Evolutionary conservation across 2,888 invertebrate genomes (phyloP).

Genomic region (Panopea generosa): DNA sequence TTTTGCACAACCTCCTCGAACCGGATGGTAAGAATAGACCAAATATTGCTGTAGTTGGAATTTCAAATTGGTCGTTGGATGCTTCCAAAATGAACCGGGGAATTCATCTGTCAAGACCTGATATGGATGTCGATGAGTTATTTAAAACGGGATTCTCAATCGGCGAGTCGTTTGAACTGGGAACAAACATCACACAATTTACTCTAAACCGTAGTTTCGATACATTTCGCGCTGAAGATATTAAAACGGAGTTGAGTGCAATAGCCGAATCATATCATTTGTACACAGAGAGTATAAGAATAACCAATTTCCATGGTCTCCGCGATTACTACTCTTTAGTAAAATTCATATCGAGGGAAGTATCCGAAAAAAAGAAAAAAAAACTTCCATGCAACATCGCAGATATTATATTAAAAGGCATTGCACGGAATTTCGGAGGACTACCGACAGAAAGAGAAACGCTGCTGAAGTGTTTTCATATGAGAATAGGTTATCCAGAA

Average conservation of each 20-base stretch:
- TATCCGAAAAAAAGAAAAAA: neutral
- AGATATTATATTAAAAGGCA: conserved; percentile 55
- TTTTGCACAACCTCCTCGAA: conserved; percentile 73
- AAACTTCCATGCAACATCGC: conserved; percentile 12
- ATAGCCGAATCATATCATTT: conserved; percentile 42
- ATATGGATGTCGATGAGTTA: conserved; percentile 70
- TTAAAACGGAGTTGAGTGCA: conserved; percentile 12
- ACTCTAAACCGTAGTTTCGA: no score
- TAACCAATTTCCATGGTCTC: conserved; percentile 66
- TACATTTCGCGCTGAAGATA: neutral
- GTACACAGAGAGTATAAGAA: conserved; percentile 34
- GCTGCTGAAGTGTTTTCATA: conserved; percentile 49
- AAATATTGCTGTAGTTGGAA: conserved; percentile 74
- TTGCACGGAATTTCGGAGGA: conserved; percentile 73
- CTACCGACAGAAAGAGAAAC: conserved; percentile 43
- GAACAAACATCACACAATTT: neutral
- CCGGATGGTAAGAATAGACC: conserved; percentile 60
- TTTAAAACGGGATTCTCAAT: conserved; percentile 69
- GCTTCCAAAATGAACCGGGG: conserved; percentile 80
- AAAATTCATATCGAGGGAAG: conserved; percentile 30
- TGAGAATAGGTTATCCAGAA: neutral
- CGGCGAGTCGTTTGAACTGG: conserved; percentile 47
- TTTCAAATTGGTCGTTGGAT: conserved; percentile 77
- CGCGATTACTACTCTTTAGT: conserved; percentile 66
- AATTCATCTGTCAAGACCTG: conserved; percentile 73